Conservation (phyloP, 2,888 invertebrate genomes). For the Chloroclystis v-ata region DNA sequence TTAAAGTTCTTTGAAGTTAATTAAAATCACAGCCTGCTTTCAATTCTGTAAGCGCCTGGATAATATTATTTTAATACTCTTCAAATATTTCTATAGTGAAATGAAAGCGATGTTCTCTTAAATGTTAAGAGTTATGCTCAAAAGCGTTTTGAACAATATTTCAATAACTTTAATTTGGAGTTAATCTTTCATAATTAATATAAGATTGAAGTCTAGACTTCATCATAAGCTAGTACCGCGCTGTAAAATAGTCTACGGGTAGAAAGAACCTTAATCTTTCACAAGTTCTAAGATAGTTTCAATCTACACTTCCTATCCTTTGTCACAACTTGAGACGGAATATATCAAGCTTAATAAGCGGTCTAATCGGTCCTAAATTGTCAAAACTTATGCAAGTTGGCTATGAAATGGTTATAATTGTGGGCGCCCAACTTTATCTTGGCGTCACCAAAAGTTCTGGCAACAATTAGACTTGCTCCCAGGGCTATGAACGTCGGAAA, state of each 20-base stretch:
- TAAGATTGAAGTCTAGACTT: slow-evolving; percentile 30
- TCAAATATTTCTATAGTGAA: slow-evolving; percentile 6
- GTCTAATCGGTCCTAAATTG: slow-evolving; percentile 25
- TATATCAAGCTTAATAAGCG: slow-evolving; percentile 23
- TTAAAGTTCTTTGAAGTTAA: slow-evolving; percentile 1
- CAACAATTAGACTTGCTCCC: slow-evolving; percentile 50
- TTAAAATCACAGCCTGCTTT: slow-evolving; percentile 1
- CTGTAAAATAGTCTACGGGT: too few relatives aligned
- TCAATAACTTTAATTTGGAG: slow-evolving; percentile 1
- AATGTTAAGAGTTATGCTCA: slow-evolving; percentile 6
- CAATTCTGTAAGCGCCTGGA: not conserved
- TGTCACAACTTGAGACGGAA: slow-evolving; percentile 25
- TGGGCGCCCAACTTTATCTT: slow-evolving; percentile 54
- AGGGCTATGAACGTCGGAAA: slow-evolving; percentile 28
- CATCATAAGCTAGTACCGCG: too few relatives aligned
- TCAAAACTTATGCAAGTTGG: slow-evolving; percentile 32
- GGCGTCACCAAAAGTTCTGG: slow-evolving; percentile 45
- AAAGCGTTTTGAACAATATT: slow-evolving; percentile 18
- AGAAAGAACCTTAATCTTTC: too few relatives aligned
- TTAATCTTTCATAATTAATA: too few relatives aligned
- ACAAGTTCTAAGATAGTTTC: not conserved
- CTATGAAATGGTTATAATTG: slow-evolving; percentile 52
- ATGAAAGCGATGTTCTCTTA: slow-evolving; percentile 3
- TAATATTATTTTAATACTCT: slow-evolving; percentile 7
- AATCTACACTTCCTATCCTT: slow-evolving; percentile 7